Base-by-base conservation (phyloP, 1,140 invertebrate species). In the Augochlora pura region DNA sequence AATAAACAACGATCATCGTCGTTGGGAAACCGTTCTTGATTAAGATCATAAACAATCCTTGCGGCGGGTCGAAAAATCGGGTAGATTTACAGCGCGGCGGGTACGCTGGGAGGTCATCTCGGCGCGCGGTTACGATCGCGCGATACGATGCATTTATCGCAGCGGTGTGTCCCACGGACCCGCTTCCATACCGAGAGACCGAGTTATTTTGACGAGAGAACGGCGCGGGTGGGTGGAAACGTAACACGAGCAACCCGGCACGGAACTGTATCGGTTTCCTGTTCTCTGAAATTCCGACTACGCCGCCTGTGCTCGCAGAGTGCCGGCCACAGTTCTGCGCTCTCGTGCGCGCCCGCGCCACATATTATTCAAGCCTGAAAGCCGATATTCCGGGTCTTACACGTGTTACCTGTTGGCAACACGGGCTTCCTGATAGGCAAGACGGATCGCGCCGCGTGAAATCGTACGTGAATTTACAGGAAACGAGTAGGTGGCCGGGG, bases 281-380 rank as follows among this genome's bases (percentile, higher is more conserved):
- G 25, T 78, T 78, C 67, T 27, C 42, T 72, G 60, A 78, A 78
- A 78, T 78, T 57, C 60, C 52, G 54, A 46, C n/a, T n/a, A n/a
- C n/a, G n/a, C 57, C 67, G 52, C 68, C n/a, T 72, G 62, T 60
- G 64, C 73, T 69, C 64, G 39, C 52, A 77, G 54, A 72, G n/a
- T n/a, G n/a, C n/a, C n/a, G n/a, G n/a, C n/a, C n/a, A 46, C 42
- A 12, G 10, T 46, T 14, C 14, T 14, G 6, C 39, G 3, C 39
- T 42, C 39, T 2, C 6, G 4, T 4, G 32, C 32, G 62, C 65
- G 67, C 67, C 38, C 68, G 83, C 27, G 66, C 64, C 64, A 77
- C 74, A 84, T 85, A 85, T 85, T 84, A 84, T 85, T 84, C 78
- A 25, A 73, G 23, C 62, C 62, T 79, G 83, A 85, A 85, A 84